Evolutionary conservation across 2,797 vertebrate species (phyloP), one percentile per base, ranked within the genome.

Genomic region (Numenius phaeopus): DNA sequence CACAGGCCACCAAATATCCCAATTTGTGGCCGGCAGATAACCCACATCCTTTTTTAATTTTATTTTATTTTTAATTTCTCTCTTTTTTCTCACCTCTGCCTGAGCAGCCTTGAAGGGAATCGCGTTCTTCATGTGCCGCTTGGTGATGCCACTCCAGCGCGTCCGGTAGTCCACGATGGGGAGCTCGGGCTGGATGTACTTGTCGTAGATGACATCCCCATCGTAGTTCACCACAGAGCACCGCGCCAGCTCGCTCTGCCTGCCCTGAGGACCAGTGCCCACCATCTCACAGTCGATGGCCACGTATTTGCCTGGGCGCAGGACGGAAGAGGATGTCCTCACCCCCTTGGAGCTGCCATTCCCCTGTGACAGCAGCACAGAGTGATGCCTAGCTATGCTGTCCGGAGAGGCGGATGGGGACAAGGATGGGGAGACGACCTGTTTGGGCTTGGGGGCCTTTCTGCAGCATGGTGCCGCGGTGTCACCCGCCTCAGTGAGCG

Each of bases 251-350:
- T 99, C 99, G 0, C 98, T 99, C 87, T 96, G 97, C 62, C 95
- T 96, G 15, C 99, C 99, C 2, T 97, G 93, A 0, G 99, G 99
- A 4, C 99, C 99, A 0, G 99, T 99, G 81, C 99, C 99, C 61
- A 99, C 99, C 99, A 99, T 99, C 98, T 99, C 99, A 32, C 99
- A 99, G 98, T 99, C 99, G 21, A 99, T 76, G 8, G 99, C 99
- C 95, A 99, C 99, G 5, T 98, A 98, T 80, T 65, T 98, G 54
- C 47, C 66, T 3, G 16, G 95, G 39, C 84, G 97, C 37, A 86
- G 81, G 11, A 71, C 2, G 0, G 21, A 50, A 4, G 71, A 76
- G 30, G 71, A 77, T 0, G 1, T 77, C 40, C 0, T 8, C 39
- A 92, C 37, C 26, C 3, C 46, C 32, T 13, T n/a, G 50, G 80